Base-by-base conservation (phyloP, 2,888 invertebrate species). In the Diarsia dahlii region DNA sequence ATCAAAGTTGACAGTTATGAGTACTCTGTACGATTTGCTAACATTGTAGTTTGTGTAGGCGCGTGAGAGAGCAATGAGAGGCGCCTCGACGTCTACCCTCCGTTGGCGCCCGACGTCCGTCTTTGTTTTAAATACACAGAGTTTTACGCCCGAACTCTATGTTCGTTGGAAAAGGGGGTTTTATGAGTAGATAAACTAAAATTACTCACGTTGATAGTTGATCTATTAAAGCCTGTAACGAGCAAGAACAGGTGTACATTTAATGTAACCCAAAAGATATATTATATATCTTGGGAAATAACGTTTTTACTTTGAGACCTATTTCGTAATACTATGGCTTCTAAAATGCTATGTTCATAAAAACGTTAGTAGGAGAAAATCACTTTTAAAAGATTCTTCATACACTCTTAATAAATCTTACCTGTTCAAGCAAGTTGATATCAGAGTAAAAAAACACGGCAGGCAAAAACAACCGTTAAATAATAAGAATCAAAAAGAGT, bases 91-190 rank as follows among this genome's bases (percentile, higher is more conserved):
- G 92, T 92, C 92, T 92, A 84, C 88, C 78, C 80, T 71, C 76
- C 71, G 78, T 82, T 82, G 92, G 91, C 93, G 93, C 92, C 93
- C 93, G 90, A 92, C 91, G 81, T 87, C 85, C 56, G 52, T 88
- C 84, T 87, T 81, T 71, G 78, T 75, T 76, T 85, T 84, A 87
- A 88, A 88, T 76, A 84, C 78, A 83, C 78, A 78, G 48, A 74
- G 48, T 69, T 76, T 71, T 76, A 48, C 48, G 48, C 56, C 66
- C 56, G 81, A 74, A 62, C 75, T 75, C 62, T n/a, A 50, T 80
- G 39, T 28, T 64, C 46, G 56, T 28, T 18, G 12, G 13, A 12
- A 71, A n/a, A 71, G 20, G n/a, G 39, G 9, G 6, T n/a, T 65
- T 60, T 60, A 48, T 20, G 15, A 3, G 20, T 39, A 48, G 28